phyloP scores from a whole-genome alignment of 2,113 vertebrate species.

The Scortum barcoo region DNA sequence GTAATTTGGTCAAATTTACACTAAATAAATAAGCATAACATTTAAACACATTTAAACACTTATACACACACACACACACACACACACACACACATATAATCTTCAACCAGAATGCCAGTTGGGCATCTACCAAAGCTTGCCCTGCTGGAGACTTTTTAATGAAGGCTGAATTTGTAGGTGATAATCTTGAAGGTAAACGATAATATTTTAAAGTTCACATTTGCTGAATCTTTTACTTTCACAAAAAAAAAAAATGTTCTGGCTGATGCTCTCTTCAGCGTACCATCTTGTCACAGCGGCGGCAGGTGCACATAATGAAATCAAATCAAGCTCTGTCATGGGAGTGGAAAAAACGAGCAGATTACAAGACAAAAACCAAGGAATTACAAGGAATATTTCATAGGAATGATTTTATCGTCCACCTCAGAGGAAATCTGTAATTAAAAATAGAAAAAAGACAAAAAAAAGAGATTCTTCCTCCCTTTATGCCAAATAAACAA shows the following conservation, averaged over 20 bases:
- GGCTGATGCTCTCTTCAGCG: not conserved
- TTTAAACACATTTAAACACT: constrained; percentile 9
- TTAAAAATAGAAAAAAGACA: no score
- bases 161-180: not conserved
- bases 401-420: no score
- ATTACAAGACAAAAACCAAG: not conserved
- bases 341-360: not conserved
- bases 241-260: not conserved
- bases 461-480: no score
- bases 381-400: no score
- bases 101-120: not conserved
- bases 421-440: no score
- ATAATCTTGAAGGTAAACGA: not conserved
- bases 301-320: not conserved
- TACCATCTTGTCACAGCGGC: not conserved
- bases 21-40: not conserved
- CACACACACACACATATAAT: not conserved
- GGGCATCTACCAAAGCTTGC: not conserved
- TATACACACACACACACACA: not conserved
- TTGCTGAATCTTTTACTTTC: not conserved
- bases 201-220: not conserved
- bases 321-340: not conserved
- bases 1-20: not conserved
- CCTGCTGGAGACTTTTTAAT: not conserved
- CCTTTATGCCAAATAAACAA: no score